Conservation (phyloP, 1,140 invertebrate genomes). For the Ips nitidus region DNA sequence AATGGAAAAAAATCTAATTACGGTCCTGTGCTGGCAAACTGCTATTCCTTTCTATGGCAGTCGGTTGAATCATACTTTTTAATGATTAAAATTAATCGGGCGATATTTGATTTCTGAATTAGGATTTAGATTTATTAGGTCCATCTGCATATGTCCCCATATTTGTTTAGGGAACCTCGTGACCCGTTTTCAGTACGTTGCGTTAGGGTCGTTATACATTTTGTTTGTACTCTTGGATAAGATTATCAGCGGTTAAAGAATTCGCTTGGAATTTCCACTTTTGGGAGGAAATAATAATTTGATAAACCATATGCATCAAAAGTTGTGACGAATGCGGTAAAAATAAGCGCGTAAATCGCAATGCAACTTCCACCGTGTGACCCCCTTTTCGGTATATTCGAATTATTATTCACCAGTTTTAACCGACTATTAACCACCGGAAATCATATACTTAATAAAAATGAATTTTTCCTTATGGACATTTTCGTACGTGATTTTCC, state of each 20-base stretch:
- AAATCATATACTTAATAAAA: conserved; percentile 33
- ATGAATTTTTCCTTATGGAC: conserved; percentile 30
- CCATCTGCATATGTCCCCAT: conserved; percentile 30
- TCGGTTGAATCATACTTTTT: conserved; percentile 34
- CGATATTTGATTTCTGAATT: conserved; percentile 36
- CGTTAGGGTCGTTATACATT: background rate
- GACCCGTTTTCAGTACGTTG: conserved; percentile 1
- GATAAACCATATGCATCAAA: too few relatives aligned
- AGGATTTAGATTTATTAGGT: conserved; percentile 38
- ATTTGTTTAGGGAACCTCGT: conserved; percentile 32
- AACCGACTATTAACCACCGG: conserved; percentile 29
- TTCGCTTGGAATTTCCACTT: too few relatives aligned
- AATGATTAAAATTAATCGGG: conserved; percentile 38
- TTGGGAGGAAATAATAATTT: too few relatives aligned
- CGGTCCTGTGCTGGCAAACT: conserved; percentile 18
- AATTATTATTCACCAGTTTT: conserved; percentile 34
- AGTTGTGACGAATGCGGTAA: too few relatives aligned
- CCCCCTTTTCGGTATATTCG: conserved; percentile 22
- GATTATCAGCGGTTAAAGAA: too few relatives aligned
- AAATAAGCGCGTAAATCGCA: too few relatives aligned
- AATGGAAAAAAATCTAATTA: background rate
- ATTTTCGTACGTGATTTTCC: conserved; percentile 34
- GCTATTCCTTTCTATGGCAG: conserved; percentile 9
- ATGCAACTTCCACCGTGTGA: background rate
- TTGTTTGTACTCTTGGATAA: background rate